Conservation (phyloP, 2,797 vertebrate genomes). For the Buphagus erythrorhynchus region DNA sequence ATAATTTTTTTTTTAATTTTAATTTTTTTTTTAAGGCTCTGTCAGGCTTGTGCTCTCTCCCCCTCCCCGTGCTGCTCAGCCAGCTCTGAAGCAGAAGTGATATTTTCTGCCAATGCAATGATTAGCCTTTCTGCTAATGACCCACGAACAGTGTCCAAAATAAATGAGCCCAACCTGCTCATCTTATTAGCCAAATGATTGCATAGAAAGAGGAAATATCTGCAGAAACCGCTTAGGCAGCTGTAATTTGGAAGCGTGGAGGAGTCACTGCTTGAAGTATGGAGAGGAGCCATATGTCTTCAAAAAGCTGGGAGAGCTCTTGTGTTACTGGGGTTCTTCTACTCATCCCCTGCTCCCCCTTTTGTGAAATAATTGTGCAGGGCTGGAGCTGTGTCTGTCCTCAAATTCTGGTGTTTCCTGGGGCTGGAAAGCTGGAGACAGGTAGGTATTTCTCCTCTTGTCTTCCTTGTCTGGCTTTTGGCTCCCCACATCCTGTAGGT, state of each 20-base stretch:
- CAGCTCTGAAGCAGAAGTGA: slow-evolving; percentile 47
- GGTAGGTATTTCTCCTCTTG: not conserved
- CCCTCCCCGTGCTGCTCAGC: not conserved
- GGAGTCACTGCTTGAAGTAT: not conserved
- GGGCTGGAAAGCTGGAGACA: not conserved
- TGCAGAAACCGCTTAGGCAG: slow-evolving; percentile 44
- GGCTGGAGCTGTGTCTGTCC: not conserved
- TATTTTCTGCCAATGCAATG: slow-evolving; percentile 56
- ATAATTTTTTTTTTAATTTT: not conserved
- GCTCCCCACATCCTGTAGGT: fast-evolving
- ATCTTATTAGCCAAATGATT: slow-evolving; percentile 67
- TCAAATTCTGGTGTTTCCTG: fast-evolving
- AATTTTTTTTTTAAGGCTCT: not conserved
- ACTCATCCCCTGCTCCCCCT: not conserved
- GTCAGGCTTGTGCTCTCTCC: not conserved
- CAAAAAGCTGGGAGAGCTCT: not conserved
- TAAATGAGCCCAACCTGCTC: slow-evolving; percentile 67
- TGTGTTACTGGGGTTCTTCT: not conserved
- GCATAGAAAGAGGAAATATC: slow-evolving; percentile 42
- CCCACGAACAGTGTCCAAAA: slow-evolving; percentile 62
- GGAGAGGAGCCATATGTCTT: not conserved
- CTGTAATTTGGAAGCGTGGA: slow-evolving; percentile 4
- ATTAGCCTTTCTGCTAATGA: slow-evolving; percentile 65
- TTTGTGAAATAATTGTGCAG: not conserved
- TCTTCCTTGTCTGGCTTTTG: not conserved